These are phyloP conservation scores for Vandiemenella viatica DNA, from an alignment of 2,888 invertebrate species.

Conservation along the genomic window DNA sequence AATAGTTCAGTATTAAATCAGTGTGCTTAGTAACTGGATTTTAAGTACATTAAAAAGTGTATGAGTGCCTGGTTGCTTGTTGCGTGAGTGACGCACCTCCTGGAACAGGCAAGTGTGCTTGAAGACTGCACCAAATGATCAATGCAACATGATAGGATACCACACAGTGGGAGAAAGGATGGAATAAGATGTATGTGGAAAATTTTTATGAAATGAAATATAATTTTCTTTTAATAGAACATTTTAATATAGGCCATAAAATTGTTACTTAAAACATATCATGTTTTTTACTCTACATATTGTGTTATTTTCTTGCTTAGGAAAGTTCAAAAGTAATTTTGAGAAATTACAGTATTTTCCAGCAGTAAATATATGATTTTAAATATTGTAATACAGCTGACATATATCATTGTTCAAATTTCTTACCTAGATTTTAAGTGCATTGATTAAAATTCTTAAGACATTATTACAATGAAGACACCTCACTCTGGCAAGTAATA, in stretches of 20 bases:
- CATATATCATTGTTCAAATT: conserved; percentile 17
- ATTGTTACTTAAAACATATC: conserved; percentile 7
- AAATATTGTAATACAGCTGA: conserved; percentile 15
- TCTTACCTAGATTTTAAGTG: conserved; percentile 18
- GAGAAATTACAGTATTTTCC: conserved; percentile 12
- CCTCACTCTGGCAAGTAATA: conserved; percentile 15
- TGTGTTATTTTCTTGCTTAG: conserved; percentile 17
- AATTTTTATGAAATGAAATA: no score
- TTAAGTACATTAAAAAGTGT: conserved; percentile 11
- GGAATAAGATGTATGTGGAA: conserved; percentile 11
- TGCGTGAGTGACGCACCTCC: conserved; percentile 16
- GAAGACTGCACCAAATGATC: conserved; percentile 13
- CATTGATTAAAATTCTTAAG: conserved; percentile 12
- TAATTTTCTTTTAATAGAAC: no score
- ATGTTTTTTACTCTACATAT: conserved; percentile 13
- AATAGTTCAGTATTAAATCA: conserved; percentile 8
- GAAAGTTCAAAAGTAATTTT: no score
- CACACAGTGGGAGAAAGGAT: conserved; percentile 6
- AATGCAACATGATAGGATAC: conserved; percentile 11
- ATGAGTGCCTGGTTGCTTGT: conserved; percentile 9
- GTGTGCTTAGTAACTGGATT: conserved; percentile 16
- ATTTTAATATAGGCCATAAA: no score
- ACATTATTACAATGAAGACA: conserved; percentile 12
- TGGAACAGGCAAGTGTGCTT: conserved; percentile 10
- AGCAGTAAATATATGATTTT: conserved; percentile 7